Base-by-base conservation (phyloP, 2,888 invertebrate species). In the Monoplex corrugatus region DNA sequence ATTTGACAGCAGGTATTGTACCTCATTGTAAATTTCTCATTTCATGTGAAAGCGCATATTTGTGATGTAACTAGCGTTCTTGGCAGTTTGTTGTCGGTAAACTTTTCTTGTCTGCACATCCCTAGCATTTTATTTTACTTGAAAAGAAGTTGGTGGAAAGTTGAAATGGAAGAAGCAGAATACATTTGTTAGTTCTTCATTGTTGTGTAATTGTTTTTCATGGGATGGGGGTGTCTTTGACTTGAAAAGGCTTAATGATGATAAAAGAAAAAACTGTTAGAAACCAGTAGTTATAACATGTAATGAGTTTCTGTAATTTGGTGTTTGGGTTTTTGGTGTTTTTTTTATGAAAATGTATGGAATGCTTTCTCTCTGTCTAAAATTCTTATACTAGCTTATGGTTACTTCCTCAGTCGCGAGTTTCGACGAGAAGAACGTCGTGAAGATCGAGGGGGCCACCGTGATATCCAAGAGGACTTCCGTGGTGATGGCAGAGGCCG, bases 51-150 rank as follows among this genome's bases (percentile, higher is more conserved):
- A n/a, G n/a, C n/a, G 72, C 23, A 72, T 72, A n/a, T 72, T 72
- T 23, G 23, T n/a, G n/a, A n/a, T n/a, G 23, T 57, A 68, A 8
- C 68, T 68, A n/a, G 23, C 0, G n/a, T 68, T 23, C 35, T 57
- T 85, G 84, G 28, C 78, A 5, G 43, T 28, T 91, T 90, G 84
- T 90, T 90, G 91, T 72, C 80, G 86, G 72, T 2, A 87, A 38
- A 13, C 85, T 40, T 10, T 10, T 50, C 50, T 50, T 50, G 50
- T 50, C 50, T 13, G 50, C 10, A 50, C 10, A 50, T 50, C 50
- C 13, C 19, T 13, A 10, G 19, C 50, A 50, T 50, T 50, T 57
- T 13, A 57, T 19, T 57, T 19, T 23, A 57, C 57, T 57, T 57
- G 2, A 19, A 57, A 23, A 57, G 16, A 57, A 19, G 13, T 57